These are phyloP conservation scores for Drosophila subobscura DNA, from an alignment of 1,140 invertebrate genomes.

Conservation along the genomic window DNA sequence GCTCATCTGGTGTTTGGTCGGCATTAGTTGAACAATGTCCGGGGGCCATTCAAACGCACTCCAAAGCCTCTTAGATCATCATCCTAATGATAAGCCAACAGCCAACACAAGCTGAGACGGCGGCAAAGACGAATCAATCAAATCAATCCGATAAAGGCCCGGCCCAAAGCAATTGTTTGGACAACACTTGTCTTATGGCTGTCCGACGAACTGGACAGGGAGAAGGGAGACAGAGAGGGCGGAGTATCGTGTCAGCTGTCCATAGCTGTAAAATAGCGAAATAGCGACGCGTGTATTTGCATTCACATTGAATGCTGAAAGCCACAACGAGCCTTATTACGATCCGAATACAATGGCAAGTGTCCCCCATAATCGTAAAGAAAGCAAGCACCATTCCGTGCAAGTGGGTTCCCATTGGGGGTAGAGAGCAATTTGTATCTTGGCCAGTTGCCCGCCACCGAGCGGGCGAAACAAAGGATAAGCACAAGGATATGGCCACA, in stretches of 20 bases:
- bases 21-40: conserved; percentile 13
- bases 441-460: conserved; percentile 15
- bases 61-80: conserved; percentile 20
- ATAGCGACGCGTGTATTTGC: conserved; percentile 60
- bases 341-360: conserved; percentile 22
- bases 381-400: conserved; percentile 55
- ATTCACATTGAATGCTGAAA: conserved; percentile 70
- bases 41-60: background rate
- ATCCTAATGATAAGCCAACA: conserved; percentile 69
- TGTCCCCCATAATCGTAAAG: conserved; percentile 65
- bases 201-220: conserved; percentile 1
- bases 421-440: conserved; percentile 27
- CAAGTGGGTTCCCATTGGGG: background rate
- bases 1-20: conserved; percentile 13
- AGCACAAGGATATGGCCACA: background rate
- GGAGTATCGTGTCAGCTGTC: conserved; percentile 59
- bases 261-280: conserved; percentile 43
- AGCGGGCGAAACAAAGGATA: background rate
- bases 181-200: conserved; percentile 37
- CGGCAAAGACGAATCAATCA: conserved; percentile 57
- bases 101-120: conserved; percentile 21
- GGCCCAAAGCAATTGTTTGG: conserved; percentile 38
- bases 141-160: conserved; percentile 34
- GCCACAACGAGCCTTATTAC: conserved; percentile 61
- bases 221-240: background rate